Evolutionary conservation across 2,113 vertebrate species (phyloP).

Genomic region (Sylvilagus bachmani): DNA sequence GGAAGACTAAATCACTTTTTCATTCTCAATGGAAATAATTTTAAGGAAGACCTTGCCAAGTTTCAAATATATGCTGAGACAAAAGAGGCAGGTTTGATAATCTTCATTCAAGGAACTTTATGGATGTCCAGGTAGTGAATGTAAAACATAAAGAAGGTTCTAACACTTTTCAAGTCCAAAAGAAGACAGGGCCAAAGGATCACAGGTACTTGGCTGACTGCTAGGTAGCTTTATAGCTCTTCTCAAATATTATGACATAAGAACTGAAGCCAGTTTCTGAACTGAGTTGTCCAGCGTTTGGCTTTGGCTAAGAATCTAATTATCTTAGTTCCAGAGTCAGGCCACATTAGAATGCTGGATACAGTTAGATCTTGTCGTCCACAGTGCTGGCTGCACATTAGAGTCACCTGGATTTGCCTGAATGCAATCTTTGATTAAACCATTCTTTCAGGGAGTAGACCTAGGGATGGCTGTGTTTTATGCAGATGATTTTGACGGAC

Average conservation of each 20-base stretch:
- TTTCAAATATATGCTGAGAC: constrained; percentile 62
- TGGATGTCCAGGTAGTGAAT: constrained; percentile 17
- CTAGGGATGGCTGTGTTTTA: background rate
- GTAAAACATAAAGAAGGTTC: constrained; percentile 50
- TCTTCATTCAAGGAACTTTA: constrained; percentile 61
- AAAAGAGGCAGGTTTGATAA: constrained; percentile 26
- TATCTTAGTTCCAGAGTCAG: constrained; percentile 1
- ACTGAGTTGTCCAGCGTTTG: background rate
- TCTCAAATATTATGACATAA: constrained; percentile 67
- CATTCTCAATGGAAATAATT: constrained; percentile 54
- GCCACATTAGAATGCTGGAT: constrained; percentile 1
- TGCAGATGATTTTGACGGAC: background rate
- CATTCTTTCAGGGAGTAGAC: background rate
- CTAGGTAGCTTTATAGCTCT: background rate
- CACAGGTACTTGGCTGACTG: constrained; percentile 26
- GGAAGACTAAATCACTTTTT: constrained; percentile 44
- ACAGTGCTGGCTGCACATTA: background rate
- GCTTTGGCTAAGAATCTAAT: constrained; percentile 24
- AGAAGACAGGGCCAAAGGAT: constrained; percentile 49
- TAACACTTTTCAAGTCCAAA: constrained; percentile 55
- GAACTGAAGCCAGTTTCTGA: constrained; percentile 53
- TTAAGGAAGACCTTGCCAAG: constrained; percentile 39
- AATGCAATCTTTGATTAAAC: background rate
- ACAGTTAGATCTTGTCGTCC: background rate
- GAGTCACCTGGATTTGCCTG: background rate